Evolutionary conservation across 2,797 vertebrate species (phyloP).

Genomic region (Enteromius argenteus): DNA sequence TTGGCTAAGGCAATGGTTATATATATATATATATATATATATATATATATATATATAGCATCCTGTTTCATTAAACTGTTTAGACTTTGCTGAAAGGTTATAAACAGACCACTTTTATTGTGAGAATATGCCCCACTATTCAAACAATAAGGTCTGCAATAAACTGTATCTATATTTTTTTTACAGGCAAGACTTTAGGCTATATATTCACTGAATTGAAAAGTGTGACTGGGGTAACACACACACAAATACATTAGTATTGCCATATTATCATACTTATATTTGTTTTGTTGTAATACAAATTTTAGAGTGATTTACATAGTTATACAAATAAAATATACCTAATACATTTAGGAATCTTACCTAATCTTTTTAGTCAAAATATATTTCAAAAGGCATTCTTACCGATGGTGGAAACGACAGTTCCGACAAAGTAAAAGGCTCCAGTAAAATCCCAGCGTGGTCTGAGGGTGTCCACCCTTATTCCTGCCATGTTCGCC

Average conservation of each 20-base stretch:
- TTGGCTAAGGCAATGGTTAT: neutral
- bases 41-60: neutral
- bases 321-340: neutral
- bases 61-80: neutral
- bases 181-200: neutral
- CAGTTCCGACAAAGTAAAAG: slow-evolving; percentile 88
- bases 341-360: neutral
- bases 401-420: slow-evolving; percentile 89
- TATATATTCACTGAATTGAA: neutral
- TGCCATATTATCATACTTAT: neutral
- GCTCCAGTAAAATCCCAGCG: slow-evolving; percentile 88
- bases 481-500: slow-evolving; percentile 81
- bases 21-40: too few species aligned
- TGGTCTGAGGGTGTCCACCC: slow-evolving; percentile 78
- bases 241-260: neutral
- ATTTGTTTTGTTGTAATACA: neutral
- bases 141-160: neutral
- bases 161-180: neutral
- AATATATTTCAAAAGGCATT: neutral
- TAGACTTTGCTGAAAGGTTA: neutral
- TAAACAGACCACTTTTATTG: neutral
- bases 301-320: neutral
- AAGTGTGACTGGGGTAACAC: neutral
- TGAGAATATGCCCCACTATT: neutral
- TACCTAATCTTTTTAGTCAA: neutral